phyloP scores from a whole-genome alignment of 2,113 vertebrate genomes.

The Phocoena phocoena region DNA sequence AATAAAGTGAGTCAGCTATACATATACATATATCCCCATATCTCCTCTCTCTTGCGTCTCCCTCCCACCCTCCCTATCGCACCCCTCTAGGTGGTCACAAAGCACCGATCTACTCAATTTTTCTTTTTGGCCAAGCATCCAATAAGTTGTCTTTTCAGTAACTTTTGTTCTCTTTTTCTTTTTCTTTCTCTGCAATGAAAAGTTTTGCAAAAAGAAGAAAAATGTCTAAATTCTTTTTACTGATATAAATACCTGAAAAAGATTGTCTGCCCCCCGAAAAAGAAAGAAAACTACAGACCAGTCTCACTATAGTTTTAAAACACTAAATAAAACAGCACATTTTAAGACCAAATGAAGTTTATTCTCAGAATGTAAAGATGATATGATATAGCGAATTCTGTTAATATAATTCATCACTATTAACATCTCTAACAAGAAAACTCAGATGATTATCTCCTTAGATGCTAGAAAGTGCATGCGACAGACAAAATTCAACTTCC shows the following conservation, averaged over 20 bases:
- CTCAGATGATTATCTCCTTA: neutral
- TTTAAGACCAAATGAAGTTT: neutral
- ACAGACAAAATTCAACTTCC: neutral
- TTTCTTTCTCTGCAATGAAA: neutral
- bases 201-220: constrained; percentile 9
- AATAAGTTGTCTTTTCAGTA: neutral
- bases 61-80: too few species aligned
- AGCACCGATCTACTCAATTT: neutral
- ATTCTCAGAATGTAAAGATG: neutral
- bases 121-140: neutral
- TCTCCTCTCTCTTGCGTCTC: too few species aligned
- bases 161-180: neutral
- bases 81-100: too few species aligned
- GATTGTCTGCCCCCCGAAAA: neutral
- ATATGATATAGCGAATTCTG: neutral
- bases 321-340: neutral
- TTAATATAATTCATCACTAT: neutral
- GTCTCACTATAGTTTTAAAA: neutral
- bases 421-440: neutral
- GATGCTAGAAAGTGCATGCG: neutral
- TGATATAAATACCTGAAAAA: neutral
- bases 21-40: too few species aligned
- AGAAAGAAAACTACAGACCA: neutral
- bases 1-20: too few species aligned
- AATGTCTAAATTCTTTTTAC: neutral